phyloP scores from a whole-genome alignment of 2,888 invertebrate genomes.

The Pseudeuparius sepicola region DNA sequence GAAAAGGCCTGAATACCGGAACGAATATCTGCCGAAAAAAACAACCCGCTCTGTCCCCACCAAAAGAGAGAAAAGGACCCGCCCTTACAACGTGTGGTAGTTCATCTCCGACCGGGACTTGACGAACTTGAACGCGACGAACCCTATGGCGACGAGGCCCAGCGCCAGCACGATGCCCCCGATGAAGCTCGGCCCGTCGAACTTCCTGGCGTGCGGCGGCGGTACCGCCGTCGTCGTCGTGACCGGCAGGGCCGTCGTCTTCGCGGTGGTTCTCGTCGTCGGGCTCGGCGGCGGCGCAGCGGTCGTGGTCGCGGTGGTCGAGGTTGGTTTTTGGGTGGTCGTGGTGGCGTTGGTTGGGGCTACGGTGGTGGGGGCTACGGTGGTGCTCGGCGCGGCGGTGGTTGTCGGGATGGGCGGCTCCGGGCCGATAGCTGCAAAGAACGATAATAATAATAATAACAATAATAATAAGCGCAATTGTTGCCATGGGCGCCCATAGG shows the following conservation, averaged over 20 bases:
- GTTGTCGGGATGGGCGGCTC: conserved; percentile 16
- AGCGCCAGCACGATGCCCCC: conserved; percentile 73
- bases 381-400: conserved; percentile 19
- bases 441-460: too few relatives aligned
- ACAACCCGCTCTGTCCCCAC: too few relatives aligned
- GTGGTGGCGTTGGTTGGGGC: conserved; percentile 21
- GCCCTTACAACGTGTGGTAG: conserved; percentile 82
- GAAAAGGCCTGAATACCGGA: too few relatives aligned
- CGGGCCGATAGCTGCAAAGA: background rate
- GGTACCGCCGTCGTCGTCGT: conserved; percentile 19
- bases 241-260: conserved; percentile 21
- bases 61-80: too few relatives aligned
- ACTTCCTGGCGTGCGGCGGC: conserved; percentile 31
- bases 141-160: conserved; percentile 68
- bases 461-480: too few relatives aligned
- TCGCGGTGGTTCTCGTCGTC: conserved; percentile 9
- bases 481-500: too few relatives aligned
- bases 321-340: conserved; percentile 14
- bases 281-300: conserved; percentile 20
- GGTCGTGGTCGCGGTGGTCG: conserved; percentile 22
- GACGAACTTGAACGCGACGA: conserved; percentile 81
- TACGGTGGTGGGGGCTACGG: conserved; percentile 18
- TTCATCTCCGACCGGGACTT: conserved; percentile 75
- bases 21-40: too few relatives aligned
- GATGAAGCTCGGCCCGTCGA: conserved; percentile 68